Conservation (phyloP, 2,113 vertebrate species). For the Leptodactylus fuscus region DNA sequence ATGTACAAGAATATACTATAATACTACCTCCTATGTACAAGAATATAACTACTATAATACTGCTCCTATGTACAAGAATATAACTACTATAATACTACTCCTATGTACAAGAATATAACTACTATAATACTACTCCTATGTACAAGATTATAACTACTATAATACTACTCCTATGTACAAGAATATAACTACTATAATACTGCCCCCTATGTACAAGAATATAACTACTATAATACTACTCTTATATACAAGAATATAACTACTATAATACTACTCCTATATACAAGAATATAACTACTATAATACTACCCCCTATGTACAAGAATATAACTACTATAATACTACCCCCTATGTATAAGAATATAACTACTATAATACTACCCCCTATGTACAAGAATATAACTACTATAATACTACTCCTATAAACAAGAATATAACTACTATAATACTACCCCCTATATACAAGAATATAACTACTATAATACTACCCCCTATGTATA, state of each 20-base stretch:
- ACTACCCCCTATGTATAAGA: neutral
- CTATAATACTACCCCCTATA: neutral
- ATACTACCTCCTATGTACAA: neutral
- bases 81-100: neutral
- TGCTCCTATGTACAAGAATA: neutral
- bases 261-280: neutral
- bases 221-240: neutral
- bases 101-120: neutral
- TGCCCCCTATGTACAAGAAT: neutral
- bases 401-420: neutral
- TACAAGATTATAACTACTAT: neutral
- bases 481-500: neutral
- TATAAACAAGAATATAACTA: neutral
- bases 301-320: neutral
- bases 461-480: neutral
- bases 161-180: neutral
- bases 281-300: neutral
- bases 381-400: neutral
- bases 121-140: neutral
- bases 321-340: neutral
- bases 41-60: conserved; percentile 1
- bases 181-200: neutral
- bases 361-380: neutral
- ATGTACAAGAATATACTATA: neutral
- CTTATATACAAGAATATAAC: neutral